Evolutionary conservation across 2,888 invertebrate genomes (phyloP), one percentile per base, ranked within the genome.

Genomic region (Adineta ricciae): DNA sequence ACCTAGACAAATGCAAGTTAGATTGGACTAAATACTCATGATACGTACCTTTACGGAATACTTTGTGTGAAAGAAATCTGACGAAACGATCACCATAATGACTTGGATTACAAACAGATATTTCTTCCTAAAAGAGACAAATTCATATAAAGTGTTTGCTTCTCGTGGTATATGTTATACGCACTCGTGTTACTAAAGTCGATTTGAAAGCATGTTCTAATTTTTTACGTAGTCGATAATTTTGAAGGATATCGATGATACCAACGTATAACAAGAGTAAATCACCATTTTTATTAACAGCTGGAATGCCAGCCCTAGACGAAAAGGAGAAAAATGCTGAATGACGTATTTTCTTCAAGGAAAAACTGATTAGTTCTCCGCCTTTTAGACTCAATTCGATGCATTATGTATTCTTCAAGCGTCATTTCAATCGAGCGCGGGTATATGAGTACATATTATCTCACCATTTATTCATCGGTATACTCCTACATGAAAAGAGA

Each of bases 231-330:
- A 99, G 93, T 88, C 97, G 93, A 92, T 98, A 99, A 88, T 96
- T 97, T 92, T 99, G 99, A 87, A 99, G 93, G 90, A 99, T 99
- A 91, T 99, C 99, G 90, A 99, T 99, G 89, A 99, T 94, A 89
- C 99, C 99, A 87, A 98, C 93, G 92, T 96, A 99, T 83, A 98
- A 83, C n/a, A 86, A 54, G 16, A 86, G 50, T 49, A 82, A 64
- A 36, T 86, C 84, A 46, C 86, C 86, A 24, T 83, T 83, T n/a
- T 38, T 49, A 78, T 56, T 86, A 36, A 73, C 50, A 24, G 86
- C 86, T 24, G 84, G 84, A 14, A 86, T 84, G 14, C 84, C 86
- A 50, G 83, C 78, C 78, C 78, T 78, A 41, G 0, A 64, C 11
- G 16, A 56, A 27, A 56, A 56, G 11, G 0, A 11, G 21, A 2